These are phyloP conservation scores for Drosophila rhopaloa DNA, from an alignment of 1,140 invertebrate species.

Conservation along the genomic window DNA sequence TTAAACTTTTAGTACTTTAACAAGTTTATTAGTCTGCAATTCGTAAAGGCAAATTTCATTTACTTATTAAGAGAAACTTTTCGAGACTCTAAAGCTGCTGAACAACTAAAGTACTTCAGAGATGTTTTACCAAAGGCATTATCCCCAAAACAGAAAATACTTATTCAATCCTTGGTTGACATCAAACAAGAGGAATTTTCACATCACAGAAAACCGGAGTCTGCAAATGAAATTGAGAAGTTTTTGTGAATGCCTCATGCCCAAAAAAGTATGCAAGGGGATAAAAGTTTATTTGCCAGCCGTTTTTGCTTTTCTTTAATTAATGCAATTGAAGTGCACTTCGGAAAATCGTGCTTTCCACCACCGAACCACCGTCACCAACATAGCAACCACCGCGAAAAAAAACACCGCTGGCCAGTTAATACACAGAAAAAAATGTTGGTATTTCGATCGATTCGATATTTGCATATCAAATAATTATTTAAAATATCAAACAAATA, in stretches of 20 bases:
- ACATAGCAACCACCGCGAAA: conserved; percentile 19
- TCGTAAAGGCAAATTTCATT: background rate
- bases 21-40: background rate
- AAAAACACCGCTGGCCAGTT: conserved; percentile 6
- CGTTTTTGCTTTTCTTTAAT: conserved; percentile 61
- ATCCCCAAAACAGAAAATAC: conserved; percentile 10
- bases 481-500: background rate
- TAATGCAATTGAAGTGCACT: conserved; percentile 81
- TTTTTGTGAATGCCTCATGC: conserved; percentile 4
- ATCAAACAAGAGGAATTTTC: conserved; percentile 30
- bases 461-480: too few relatives aligned
- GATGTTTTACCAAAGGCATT: conserved; percentile 1
- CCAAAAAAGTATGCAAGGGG: conserved; percentile 17
- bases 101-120: background rate
- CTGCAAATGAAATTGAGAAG: conserved; percentile 37
- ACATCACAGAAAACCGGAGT: conserved; percentile 25
- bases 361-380: conserved; percentile 23
- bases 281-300: conserved; percentile 37
- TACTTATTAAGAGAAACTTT: background rate
- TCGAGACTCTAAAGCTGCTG: background rate
- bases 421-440: background rate
- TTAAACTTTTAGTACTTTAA: too few relatives aligned
- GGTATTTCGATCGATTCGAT: background rate
- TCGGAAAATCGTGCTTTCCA: conserved; percentile 58
- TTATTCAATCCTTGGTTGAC: conserved; percentile 29